Base-by-base conservation (phyloP, 1,140 invertebrate genomes). In the Drosophila bifasciata region DNA sequence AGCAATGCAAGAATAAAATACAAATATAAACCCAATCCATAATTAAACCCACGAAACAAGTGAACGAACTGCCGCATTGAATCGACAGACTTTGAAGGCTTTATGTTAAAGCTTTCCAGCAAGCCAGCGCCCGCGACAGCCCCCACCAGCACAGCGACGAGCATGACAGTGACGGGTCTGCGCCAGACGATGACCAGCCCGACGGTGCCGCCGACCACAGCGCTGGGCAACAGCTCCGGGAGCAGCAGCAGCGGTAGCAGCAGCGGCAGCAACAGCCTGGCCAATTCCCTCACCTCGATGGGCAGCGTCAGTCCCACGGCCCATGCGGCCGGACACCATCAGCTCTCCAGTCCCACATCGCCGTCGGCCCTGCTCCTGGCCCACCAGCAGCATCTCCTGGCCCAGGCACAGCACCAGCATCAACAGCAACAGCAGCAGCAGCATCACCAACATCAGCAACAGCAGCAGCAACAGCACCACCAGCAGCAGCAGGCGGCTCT, bases 351-450 rank as follows among this genome's bases (percentile, higher is more conserved):
- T 60, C 89, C 89, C 50, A 91, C 89, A 64, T 90, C 89, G 64
- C 93, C 92, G 86, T 93, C 93, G 67, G 92, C 93, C n/a, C 88
- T 93, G 69, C 88, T 93, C 51, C 92, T 93, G 32, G 93, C 93
- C 58, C 92, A 93, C 46, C 93, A 93, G 71, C 93, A 93, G 69
- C 90, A 91, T 36, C 53, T 86, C 55, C 81, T 86, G 28, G 73
- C 74, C 2, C 89, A 90, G 28, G 80, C 89, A 7, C 81, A 89
- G 13, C 80, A 75, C 45, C 89, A 71, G 58, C 90, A 80, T 3
- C 77, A 85, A 4, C 80, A 85, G 19, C 80, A 85, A 16, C 93
- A 92, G 56, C 93, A 93, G 72, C 89, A 84, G 4, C 69, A 70
- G 13, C 81, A 71, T 3, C 61, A 71, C 0, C 81, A 86, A 3